Percentiles rank a stretch among this genome's conserved stretches.
phyloP scores from a whole-genome alignment of 2,113 vertebrate genomes.

The Hassar affinis region DNA sequence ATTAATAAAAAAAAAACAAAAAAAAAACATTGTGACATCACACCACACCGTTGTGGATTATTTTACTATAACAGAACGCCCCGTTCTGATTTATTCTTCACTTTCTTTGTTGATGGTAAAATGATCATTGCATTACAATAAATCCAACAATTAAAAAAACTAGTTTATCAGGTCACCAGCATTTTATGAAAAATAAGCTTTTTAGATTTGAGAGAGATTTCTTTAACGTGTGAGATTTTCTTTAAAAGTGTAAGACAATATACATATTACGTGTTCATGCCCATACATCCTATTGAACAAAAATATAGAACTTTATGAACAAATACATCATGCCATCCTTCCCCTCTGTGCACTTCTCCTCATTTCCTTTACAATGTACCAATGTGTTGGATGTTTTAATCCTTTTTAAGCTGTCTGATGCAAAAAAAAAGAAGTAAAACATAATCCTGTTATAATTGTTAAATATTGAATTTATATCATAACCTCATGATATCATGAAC shows the following conservation, averaged over 20 bases:
- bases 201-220: neutral
- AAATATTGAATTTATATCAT: neutral
- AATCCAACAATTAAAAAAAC: neutral
- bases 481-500: neutral
- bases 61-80: neutral
- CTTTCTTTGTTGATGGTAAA: neutral
- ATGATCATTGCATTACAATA: neutral
- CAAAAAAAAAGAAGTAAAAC: neutral
- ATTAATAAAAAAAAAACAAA: no score
- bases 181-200: neutral
- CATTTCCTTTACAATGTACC: neutral
- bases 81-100: neutral
- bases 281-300: neutral
- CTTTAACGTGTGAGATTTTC: neutral
- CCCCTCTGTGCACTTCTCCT: neutral
- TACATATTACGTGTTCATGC: neutral
- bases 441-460: neutral
- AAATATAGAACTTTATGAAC: neutral
- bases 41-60: neutral
- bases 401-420: neutral
- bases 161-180: neutral
- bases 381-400: neutral
- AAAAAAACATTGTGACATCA: neutral
- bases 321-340: neutral
- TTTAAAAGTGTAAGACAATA: neutral